A percentile compares a stretch with the other conserved stretches of the same genome.
phyloP scores from a whole-genome alignment of 1,140 invertebrate species.

The Heliothis subflexa region DNA sequence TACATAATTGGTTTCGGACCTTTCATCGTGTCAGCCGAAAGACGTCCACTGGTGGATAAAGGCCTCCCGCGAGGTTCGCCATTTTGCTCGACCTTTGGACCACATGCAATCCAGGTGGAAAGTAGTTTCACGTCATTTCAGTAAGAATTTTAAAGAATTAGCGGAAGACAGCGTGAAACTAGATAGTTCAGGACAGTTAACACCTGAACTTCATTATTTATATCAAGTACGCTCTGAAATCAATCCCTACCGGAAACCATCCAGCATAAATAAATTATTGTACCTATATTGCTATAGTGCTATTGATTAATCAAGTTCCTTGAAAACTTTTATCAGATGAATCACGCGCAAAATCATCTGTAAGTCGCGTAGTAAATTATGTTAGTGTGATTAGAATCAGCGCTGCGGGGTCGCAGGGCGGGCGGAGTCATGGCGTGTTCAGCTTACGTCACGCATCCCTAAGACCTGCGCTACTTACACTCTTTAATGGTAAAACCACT shows the following conservation, averaged over 20 bases:
- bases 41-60: no score
- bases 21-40: no score
- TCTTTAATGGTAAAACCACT: neutral
- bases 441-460: constrained; percentile 68
- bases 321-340: constrained; percentile 50
- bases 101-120: no score
- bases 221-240: neutral
- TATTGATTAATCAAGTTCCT: constrained; percentile 36
- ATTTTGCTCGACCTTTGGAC: no score
- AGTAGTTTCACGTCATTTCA: no score
- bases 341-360: constrained; percentile 55
- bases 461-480: constrained; percentile 11
- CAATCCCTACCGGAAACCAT: neutral
- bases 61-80: no score
- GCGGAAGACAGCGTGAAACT: no score
- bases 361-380: constrained; percentile 57
- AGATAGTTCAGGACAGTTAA: no score
- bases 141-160: no score
- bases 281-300: neutral
- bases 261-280: neutral
- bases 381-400: constrained; percentile 68
- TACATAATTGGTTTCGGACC: no score
- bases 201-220: no score
- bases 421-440: constrained; percentile 56
- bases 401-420: constrained; percentile 34